Conservation (phyloP, 2,113 vertebrate species). For the Deroptyus accipitrinus region DNA sequence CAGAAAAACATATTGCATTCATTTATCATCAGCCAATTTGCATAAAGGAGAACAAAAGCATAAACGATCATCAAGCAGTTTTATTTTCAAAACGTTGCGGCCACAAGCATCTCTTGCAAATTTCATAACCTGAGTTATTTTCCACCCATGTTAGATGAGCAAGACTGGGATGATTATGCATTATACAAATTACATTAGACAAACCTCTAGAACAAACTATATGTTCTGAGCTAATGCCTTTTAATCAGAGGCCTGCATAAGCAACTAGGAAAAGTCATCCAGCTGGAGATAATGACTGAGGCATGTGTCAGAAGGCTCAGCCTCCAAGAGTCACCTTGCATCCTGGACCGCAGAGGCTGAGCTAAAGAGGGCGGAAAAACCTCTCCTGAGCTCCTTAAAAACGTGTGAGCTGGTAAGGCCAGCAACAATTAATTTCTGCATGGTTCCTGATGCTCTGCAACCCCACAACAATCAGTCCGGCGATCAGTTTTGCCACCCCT, state of each 20-base stretch:
- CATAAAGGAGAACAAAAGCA: slow-evolving; percentile 26
- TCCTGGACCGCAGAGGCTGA: not conserved
- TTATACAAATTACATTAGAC: not conserved
- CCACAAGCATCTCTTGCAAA: not conserved
- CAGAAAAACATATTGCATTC: slow-evolving; percentile 18
- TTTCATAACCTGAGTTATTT: slow-evolving; percentile 37
- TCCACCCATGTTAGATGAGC: not conserved
- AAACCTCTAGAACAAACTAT: slow-evolving; percentile 22
- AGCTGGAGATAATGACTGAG: not conserved
- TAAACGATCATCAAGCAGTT: not conserved
- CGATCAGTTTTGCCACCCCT: not conserved
- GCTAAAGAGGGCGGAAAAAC: not conserved
- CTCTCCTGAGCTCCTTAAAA: not conserved
- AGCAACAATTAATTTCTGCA: not conserved
- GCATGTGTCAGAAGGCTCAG: not conserved
- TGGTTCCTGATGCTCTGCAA: not conserved
- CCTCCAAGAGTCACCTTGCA: slow-evolving; percentile 21
- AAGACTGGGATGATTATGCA: not conserved
- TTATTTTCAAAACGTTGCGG: not conserved
- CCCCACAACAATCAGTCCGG: not conserved
- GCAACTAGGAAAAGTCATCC: not conserved
- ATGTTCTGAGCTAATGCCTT: slow-evolving; percentile 4
- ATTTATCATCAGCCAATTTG: slow-evolving; percentile 29
- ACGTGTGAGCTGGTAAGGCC: not conserved
- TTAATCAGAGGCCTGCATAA: slow-evolving; percentile 27